phyloP scores from a whole-genome alignment of 2,797 vertebrate genomes.

The Anguilla marmorata region DNA sequence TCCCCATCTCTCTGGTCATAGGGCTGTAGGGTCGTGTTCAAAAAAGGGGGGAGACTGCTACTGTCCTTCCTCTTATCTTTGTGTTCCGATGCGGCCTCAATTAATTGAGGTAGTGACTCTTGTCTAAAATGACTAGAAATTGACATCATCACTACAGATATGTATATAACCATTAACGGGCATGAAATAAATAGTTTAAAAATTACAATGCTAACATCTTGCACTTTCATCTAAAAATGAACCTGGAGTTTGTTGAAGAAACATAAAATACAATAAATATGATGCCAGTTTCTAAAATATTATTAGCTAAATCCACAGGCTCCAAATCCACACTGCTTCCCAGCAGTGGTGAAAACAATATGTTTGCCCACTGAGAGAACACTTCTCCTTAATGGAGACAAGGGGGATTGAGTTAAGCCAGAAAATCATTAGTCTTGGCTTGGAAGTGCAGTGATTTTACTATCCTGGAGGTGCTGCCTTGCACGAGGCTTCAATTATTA shows the following conservation, averaged over 20 bases:
- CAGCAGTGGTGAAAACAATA: background rate
- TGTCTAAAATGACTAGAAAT: no score
- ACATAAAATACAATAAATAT: background rate
- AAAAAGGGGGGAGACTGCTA: background rate
- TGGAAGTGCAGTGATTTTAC: background rate
- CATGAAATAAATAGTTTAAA: no score
- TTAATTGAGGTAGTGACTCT: no score
- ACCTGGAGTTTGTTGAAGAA: background rate
- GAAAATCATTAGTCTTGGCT: background rate
- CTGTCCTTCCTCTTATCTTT: background rate
- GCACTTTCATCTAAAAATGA: background rate
- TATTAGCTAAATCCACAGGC: background rate
- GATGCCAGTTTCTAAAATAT: background rate
- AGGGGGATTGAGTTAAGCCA: slow-evolving; percentile 11
- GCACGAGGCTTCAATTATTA: background rate
- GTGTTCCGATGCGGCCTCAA: background rate
- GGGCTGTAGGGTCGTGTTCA: background rate
- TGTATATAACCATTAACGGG: no score
- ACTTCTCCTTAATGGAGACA: background rate
- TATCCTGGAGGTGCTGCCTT: background rate
- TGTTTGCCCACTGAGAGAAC: background rate
- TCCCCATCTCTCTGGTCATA: background rate
- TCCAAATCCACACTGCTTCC: background rate
- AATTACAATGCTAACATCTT: no score
- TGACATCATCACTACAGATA: no score